These are phyloP conservation scores for Scaptodrosophila lebanonensis DNA, from an alignment of 1,140 invertebrate species.

Conservation along the genomic window DNA sequence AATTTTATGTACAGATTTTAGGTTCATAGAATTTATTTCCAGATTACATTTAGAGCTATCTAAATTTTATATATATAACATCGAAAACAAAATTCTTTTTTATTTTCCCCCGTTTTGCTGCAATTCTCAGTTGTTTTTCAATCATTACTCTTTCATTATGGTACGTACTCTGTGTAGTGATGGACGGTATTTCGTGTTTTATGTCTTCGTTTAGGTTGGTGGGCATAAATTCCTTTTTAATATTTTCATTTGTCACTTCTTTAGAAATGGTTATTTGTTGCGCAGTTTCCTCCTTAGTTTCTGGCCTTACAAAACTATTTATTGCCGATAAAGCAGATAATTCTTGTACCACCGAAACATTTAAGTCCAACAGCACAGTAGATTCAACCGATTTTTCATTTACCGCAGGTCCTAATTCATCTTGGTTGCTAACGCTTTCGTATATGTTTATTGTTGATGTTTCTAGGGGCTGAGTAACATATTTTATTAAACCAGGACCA, in stretches of 20 bases:
- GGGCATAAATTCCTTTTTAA: slow-evolving; percentile 29
- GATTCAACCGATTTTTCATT: slow-evolving; percentile 4
- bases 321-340: slow-evolving; percentile 78
- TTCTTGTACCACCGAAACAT: slow-evolving; percentile 81
- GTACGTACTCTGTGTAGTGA: slow-evolving; percentile 43
- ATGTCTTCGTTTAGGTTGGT: neutral
- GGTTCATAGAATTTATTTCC: no score
- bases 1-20: no score
- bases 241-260: slow-evolving; percentile 28
- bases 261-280: slow-evolving; percentile 15
- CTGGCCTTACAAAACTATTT: slow-evolving; percentile 53
- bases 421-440: slow-evolving; percentile 50
- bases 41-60: no score
- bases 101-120: no score
- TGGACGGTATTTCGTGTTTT: slow-evolving; percentile 21
- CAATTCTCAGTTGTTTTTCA: no score
- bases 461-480: slow-evolving; percentile 15
- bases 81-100: no score
- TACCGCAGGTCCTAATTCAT: slow-evolving; percentile 49
- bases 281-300: slow-evolving; percentile 12
- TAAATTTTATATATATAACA: no score
- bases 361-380: slow-evolving; percentile 18
- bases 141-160: slow-evolving; percentile 33
- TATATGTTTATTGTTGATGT: slow-evolving; percentile 42
- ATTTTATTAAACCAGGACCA: slow-evolving; percentile 17